These are phyloP conservation scores for Sympetrum striolatum DNA, from an alignment of 2,888 invertebrate species.

Conservation along the genomic window DNA sequence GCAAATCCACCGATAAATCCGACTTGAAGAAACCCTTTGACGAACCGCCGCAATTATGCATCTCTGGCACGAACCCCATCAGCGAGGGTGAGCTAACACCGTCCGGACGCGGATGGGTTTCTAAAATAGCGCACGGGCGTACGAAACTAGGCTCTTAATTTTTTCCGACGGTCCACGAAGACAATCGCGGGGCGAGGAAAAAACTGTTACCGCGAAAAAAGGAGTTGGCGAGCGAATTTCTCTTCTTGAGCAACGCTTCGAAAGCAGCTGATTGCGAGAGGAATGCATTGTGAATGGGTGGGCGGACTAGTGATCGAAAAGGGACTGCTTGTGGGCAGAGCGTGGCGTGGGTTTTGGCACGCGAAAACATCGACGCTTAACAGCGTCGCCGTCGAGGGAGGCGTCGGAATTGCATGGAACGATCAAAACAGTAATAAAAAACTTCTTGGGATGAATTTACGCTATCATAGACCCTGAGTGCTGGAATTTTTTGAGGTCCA, in stretches of 20 bases:
- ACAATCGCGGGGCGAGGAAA: background rate
- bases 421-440: too few species aligned
- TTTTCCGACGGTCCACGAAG: background rate
- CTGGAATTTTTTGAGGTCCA: too few species aligned
- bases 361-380: background rate
- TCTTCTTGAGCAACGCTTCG: background rate
- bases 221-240: constrained; percentile 6
- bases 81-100: background rate
- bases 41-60: background rate
- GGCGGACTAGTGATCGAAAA: background rate
- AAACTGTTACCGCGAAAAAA: background rate
- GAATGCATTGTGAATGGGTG: background rate
- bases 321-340: background rate
- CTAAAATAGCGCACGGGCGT: background rate
- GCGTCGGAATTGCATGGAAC: too few species aligned
- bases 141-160: background rate
- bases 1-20: too few species aligned
- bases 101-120: background rate
- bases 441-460: too few species aligned
- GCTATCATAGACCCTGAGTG: too few species aligned
- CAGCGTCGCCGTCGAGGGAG: background rate
- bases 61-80: background rate
- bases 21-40: too few species aligned
- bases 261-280: background rate
- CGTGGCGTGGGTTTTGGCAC: background rate